phyloP scores from a whole-genome alignment of 1,140 invertebrate species.

The Trachymyrmex cornetzi region DNA sequence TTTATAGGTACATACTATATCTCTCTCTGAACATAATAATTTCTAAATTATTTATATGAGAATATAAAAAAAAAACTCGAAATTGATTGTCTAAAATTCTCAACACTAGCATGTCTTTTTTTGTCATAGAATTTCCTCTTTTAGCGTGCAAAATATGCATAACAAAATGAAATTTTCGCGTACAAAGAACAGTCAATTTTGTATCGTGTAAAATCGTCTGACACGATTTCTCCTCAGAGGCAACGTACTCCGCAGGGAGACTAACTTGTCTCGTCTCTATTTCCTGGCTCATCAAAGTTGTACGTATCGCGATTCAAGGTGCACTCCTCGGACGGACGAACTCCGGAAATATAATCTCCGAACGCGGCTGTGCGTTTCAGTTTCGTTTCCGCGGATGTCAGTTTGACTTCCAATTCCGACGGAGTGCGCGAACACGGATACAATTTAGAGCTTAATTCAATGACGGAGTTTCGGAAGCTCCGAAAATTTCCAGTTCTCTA shows the following conservation, averaged over 20 bases:
- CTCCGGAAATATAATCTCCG: constrained; percentile 49
- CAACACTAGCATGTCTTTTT: neutral
- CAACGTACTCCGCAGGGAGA: neutral
- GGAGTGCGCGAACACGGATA: constrained; percentile 23
- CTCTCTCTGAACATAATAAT: neutral
- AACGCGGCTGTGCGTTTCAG: constrained; percentile 41
- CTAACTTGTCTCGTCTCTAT: constrained; percentile 52
- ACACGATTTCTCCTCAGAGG: neutral
- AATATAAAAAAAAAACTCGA: neutral
- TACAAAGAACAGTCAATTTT: constrained; percentile 21
- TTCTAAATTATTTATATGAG: neutral
- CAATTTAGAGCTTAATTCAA: constrained; percentile 46
- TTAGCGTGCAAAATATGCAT: neutral
- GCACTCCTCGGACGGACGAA: constrained; percentile 16
- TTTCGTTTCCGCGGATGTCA: constrained; percentile 41
- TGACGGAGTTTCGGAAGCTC: constrained; percentile 23
- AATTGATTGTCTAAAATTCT: neutral
- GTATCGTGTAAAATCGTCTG: constrained; percentile 39
- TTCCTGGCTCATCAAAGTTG: constrained; percentile 59
- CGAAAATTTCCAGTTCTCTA: constrained; percentile 39
- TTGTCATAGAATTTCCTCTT: neutral
- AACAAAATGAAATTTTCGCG: constrained; percentile 11
- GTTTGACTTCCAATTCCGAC: constrained; percentile 26
- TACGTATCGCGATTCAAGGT: constrained; percentile 49
- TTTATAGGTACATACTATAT: neutral